phyloP scores from a whole-genome alignment of 2,888 invertebrate species.

The Rambutsinella grinnellia region DNA sequence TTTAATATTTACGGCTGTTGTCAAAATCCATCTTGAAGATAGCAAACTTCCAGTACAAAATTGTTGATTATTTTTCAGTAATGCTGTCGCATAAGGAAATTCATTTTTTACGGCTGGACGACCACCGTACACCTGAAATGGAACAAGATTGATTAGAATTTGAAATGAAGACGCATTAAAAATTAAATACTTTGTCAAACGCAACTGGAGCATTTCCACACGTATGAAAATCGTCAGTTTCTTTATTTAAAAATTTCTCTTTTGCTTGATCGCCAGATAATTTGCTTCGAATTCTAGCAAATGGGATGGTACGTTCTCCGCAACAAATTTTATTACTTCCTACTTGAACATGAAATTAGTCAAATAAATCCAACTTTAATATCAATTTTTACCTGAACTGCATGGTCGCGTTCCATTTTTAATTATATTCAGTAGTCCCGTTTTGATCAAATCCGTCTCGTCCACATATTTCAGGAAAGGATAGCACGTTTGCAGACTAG shows the following conservation, averaged over 20 bases:
- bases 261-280: not conserved
- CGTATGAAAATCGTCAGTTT: not conserved
- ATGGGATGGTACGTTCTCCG: not conserved
- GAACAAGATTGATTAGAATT: not conserved
- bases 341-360: not conserved
- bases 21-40: not conserved
- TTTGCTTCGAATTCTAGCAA: not conserved
- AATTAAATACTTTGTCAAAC: not conserved
- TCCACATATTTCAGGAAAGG: not conserved
- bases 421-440: not conserved
- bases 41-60: constrained; percentile 6
- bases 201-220: not conserved
- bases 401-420: constrained; percentile 6
- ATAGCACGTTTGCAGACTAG: not conserved
- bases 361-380: not conserved
- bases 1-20: not conserved
- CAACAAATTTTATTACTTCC: not conserved
- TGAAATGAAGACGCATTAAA: not conserved
- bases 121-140: not conserved
- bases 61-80: not conserved
- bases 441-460: not conserved
- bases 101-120: not conserved
- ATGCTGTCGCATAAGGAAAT: not conserved
- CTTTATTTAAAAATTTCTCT: not conserved
- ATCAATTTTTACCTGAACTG: not conserved